Conservation (phyloP, 2,888 invertebrate genomes). For the Oxystoma pomonae region DNA sequence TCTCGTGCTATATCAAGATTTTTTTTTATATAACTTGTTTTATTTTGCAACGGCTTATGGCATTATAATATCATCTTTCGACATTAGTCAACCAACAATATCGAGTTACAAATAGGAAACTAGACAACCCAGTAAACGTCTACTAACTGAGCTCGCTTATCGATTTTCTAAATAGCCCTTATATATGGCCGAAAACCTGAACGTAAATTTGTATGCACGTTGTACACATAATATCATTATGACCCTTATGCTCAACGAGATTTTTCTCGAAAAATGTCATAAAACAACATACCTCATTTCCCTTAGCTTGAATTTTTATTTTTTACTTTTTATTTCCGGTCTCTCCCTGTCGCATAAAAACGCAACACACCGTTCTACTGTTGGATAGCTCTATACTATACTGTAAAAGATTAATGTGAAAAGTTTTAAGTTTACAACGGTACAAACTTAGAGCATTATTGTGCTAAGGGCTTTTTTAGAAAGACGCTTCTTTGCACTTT, state of each 20-base stretch:
- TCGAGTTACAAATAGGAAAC: not conserved
- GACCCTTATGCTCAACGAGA: not conserved
- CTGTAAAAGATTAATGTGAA: slow-evolving; percentile 42
- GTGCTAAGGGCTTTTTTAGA: slow-evolving; percentile 35
- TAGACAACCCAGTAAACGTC: not conserved
- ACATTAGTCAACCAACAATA: not conserved
- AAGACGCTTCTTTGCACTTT: slow-evolving; percentile 21
- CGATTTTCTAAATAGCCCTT: not conserved
- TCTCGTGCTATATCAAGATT: too few species aligned
- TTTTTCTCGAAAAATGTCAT: not conserved
- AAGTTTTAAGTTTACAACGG: slow-evolving; percentile 40
- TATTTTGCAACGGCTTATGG: too few species aligned
- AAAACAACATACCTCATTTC: not conserved
- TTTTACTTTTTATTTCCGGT: not conserved
- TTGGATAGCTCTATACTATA: slow-evolving; percentile 25
- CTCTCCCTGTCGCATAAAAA: not conserved
- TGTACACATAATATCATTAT: not conserved
- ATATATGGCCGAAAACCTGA: not conserved
- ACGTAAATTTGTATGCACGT: not conserved
- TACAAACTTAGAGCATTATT: slow-evolving; percentile 38
- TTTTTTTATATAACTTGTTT: too few species aligned
- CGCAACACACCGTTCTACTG: not conserved
- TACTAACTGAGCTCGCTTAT: not conserved
- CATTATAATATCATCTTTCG: not conserved
- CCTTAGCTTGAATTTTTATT: not conserved